phyloP scores from a whole-genome alignment of 2,888 invertebrate genomes.

The Macrophya alboannulata region DNA sequence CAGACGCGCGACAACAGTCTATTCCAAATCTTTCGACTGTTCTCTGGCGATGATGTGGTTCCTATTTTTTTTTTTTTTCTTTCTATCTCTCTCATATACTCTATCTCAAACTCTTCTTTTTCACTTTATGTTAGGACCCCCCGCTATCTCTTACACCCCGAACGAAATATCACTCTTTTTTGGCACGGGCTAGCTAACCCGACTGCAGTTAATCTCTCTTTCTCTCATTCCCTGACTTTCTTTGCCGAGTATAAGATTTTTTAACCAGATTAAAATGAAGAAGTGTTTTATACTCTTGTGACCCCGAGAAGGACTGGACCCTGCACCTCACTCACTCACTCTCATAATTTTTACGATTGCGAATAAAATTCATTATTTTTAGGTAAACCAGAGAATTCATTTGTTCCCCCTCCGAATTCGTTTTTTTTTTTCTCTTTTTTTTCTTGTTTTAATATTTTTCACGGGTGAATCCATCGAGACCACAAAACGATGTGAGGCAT shows the following conservation, averaged over 20 bases:
- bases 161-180: constrained; percentile 29
- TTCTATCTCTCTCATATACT: neutral
- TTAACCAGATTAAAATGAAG: neutral
- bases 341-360: neutral
- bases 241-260: constrained; percentile 8
- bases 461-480: neutral
- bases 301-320: neutral
- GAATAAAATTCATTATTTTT: neutral
- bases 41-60: constrained; percentile 8
- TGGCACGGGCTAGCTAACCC: constrained; percentile 5
- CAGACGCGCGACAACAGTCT: constrained; percentile 27
- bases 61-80: neutral
- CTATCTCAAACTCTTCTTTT: neutral
- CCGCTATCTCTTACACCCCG: constrained; percentile 18
- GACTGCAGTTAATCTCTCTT: constrained; percentile 3
- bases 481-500: neutral
- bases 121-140: neutral
- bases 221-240: neutral
- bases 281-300: constrained; percentile 2
- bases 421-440: neutral
- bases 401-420: neutral
- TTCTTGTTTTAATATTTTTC: neutral
- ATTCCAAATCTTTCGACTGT: constrained; percentile 29
- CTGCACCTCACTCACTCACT: neutral
- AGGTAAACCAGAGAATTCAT: neutral